Base-by-base conservation (phyloP, 2,797 vertebrate species). In the Tinamus major region DNA sequence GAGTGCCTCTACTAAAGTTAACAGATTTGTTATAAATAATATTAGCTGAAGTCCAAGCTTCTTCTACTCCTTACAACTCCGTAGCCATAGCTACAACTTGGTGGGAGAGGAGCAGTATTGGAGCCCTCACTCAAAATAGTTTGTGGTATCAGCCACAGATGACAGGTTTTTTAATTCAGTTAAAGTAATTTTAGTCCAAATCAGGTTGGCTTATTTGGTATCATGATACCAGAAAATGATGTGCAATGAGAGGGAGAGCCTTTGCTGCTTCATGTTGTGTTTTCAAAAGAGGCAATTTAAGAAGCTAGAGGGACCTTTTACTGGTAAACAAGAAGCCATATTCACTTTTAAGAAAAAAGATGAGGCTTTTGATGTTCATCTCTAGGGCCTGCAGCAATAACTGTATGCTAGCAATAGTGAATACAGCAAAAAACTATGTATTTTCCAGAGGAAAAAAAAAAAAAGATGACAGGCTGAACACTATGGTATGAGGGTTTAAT, bases 41-140 rank as follows among this genome's bases (percentile, higher is more conserved):
- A 61, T 42, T 31, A 77, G 27, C 29, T 62, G 14, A 69, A 80
- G 26, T 51, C n/a, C 26, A 31, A 72, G 19, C 42, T 91, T 69
- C 49, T 61, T 20, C 59, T 61, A 33, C 13, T n/a, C 56, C 20
- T 8, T 72, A 39, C 8, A 74, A 56, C 17, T 88, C n/a, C 58
- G 35, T 1, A 39, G 42, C 24, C 31, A 75, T 1, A 68, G 11
- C 33, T 21, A 5, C 46, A 69, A 55, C 14, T 5, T 53, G 37
- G 48, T 82, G 19, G 49, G 7, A 0, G 0, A 70, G 7, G 11
- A 79, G 0, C 20, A 61, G 39, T 15, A 56, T 0, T 23, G 63
- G 41, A 61, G 19, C 48, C 55, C 83, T 61, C 35, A n/a, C 13
- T 55, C 49, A 55, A 64, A 71, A 71, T 18, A 20, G 31, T 67